These are phyloP conservation scores for Catharus bicknelli DNA, from an alignment of 2,113 vertebrate species.

Conservation along the genomic window DNA sequence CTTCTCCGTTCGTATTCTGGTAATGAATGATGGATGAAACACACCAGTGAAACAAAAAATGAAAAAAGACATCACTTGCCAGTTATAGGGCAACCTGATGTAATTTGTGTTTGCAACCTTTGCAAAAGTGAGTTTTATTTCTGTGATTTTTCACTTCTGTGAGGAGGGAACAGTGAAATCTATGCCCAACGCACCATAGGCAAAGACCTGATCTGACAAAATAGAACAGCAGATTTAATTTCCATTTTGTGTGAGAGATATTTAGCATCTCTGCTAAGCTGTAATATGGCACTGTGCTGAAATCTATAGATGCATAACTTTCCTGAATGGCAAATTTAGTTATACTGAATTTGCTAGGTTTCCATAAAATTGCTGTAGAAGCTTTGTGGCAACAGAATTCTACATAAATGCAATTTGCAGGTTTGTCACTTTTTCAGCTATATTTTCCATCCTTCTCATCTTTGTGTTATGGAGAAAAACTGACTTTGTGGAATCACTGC, in stretches of 20 bases:
- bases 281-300: conserved; percentile 36
- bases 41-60: background rate
- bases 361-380: conserved; percentile 51
- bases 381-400: conserved; percentile 48
- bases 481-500: conserved; percentile 60
- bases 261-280: conserved; percentile 51
- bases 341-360: conserved; percentile 51
- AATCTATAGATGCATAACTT: conserved; percentile 50
- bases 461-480: conserved; percentile 58
- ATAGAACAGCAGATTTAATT: conserved; percentile 47
- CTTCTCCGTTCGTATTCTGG: background rate
- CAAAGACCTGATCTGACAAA: conserved; percentile 39
- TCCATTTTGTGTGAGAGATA: conserved; percentile 37
- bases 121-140: conserved; percentile 15
- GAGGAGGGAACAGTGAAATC: background rate
- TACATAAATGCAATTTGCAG: conserved; percentile 64
- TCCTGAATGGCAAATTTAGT: conserved; percentile 59
- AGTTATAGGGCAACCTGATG: background rate
- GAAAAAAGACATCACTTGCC: background rate
- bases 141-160: conserved; percentile 6
- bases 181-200: background rate
- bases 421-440: conserved; percentile 62
- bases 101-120: background rate
- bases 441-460: conserved; percentile 67
- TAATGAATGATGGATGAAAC: background rate